phyloP scores from a whole-genome alignment of 2,113 vertebrate species.

The Orthonyx spaldingii region DNA sequence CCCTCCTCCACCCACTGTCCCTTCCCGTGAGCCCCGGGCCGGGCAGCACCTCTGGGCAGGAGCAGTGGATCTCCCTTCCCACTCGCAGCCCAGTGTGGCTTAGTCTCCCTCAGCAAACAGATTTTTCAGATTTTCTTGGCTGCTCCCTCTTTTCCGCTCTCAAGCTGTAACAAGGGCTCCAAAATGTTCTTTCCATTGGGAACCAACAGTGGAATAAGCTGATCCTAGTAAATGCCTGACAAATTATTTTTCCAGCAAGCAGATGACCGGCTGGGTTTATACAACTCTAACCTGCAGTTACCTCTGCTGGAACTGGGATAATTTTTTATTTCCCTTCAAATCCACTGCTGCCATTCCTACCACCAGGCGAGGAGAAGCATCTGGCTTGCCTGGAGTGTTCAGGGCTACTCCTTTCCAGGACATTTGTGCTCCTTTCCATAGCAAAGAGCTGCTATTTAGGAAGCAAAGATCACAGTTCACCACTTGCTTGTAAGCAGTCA shows the following conservation, averaged over 20 bases:
- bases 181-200: conserved; percentile 66
- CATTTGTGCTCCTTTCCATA: not conserved
- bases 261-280: conserved; percentile 13
- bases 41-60: not conserved
- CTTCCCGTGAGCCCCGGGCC: accelerated
- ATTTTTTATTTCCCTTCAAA: conserved; percentile 1
- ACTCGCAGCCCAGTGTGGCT: not conserved
- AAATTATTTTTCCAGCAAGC: conserved; percentile 55
- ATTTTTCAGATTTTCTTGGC: conserved; percentile 56
- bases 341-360: not conserved
- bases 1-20: not conserved
- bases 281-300: conserved; percentile 53
- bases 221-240: conserved; percentile 55
- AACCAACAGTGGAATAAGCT: conserved; percentile 61
- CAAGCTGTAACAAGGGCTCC: conserved; percentile 45
- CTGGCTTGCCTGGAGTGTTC: not conserved
- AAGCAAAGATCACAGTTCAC: not conserved
- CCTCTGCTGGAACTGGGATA: not conserved
- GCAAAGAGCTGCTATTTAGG: not conserved
- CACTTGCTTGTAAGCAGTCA: not conserved
- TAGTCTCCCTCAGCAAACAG: conserved; percentile 11
- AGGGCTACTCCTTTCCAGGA: not conserved
- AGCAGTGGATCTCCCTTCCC: not conserved
- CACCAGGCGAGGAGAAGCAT: not conserved
- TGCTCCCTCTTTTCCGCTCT: conserved; percentile 39